Conservation (phyloP, 2,113 vertebrate species). For the Xiphorhynchus elegans region DNA sequence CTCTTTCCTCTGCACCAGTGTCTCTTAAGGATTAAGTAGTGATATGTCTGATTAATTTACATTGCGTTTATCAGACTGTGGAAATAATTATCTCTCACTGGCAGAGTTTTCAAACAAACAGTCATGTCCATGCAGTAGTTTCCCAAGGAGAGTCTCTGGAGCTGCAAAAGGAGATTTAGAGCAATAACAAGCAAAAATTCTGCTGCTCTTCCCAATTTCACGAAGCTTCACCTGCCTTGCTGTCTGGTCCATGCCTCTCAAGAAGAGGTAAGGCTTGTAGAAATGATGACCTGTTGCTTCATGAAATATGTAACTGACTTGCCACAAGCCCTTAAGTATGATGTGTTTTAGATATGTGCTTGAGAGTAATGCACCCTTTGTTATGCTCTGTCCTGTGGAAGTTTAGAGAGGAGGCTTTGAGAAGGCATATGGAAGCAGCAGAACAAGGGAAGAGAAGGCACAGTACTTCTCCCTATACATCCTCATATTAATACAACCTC, state of each 20-base stretch:
- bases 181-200: background rate
- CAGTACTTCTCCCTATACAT: background rate
- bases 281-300: background rate
- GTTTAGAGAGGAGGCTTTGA: background rate
- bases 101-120: conserved; percentile 42
- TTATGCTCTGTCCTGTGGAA: background rate
- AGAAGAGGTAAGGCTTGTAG: background rate
- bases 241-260: background rate
- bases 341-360: background rate
- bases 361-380: background rate
- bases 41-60: conserved; percentile 25
- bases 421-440: background rate
- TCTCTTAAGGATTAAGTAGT: conserved; percentile 9
- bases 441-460: background rate
- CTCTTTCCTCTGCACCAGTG: background rate
- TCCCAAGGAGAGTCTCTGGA: background rate
- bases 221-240: background rate
- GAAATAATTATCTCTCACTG: conserved; percentile 26
- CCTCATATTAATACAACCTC: background rate
- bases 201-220: background rate
- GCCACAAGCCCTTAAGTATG: background rate
- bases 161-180: background rate
- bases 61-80: background rate
- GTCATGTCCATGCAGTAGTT: background rate
- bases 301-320: background rate